Evolutionary conservation across 2,888 invertebrate species (phyloP).

Genomic region (Eubasilissa splendida): DNA sequence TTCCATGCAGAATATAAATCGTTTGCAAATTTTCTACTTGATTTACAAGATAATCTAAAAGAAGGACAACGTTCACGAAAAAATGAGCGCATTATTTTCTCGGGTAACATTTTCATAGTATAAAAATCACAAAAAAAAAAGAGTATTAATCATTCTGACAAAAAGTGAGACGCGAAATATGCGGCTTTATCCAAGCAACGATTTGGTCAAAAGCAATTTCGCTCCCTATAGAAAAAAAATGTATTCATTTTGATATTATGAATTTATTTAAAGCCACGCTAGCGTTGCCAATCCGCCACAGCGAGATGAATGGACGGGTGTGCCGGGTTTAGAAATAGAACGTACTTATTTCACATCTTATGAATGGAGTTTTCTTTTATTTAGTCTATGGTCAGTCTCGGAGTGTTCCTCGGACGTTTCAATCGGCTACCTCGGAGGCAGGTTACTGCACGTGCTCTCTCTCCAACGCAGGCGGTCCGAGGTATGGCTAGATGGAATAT

Average conservation of each 20-base stretch:
- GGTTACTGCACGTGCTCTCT: constrained; percentile 25
- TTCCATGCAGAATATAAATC: too few species aligned
- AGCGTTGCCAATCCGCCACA: constrained; percentile 32
- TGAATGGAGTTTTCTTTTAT: constrained; percentile 38
- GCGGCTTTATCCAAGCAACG: constrained; percentile 9
- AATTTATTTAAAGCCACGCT: constrained; percentile 25
- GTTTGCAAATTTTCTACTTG: too few species aligned
- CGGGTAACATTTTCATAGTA: constrained; percentile 2
- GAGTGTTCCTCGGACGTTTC: constrained; percentile 29
- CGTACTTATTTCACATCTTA: constrained; percentile 33
- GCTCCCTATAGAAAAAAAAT: constrained; percentile 8
- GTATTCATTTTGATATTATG: constrained; percentile 23
- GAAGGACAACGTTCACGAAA: constrained; percentile 6
- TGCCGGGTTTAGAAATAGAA: constrained; percentile 35
- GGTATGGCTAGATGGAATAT: too few species aligned
- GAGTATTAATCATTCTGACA: constrained; percentile 12
- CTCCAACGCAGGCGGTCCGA: too few species aligned
- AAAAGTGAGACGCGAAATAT: constrained; percentile 9
- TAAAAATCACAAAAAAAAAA: constrained; percentile 10
- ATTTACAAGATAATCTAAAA: background rate
- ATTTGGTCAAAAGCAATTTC: constrained; percentile 19
- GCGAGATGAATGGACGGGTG: constrained; percentile 25
- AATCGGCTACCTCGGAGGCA: constrained; percentile 7
- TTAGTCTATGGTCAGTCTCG: constrained; percentile 17
- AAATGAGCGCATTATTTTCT: constrained; percentile 8